Percentiles rank a stretch among this genome's conserved stretches.
Conservation (phyloP, 1,140 invertebrate genomes). For the Cryptotermes secundus region DNA sequence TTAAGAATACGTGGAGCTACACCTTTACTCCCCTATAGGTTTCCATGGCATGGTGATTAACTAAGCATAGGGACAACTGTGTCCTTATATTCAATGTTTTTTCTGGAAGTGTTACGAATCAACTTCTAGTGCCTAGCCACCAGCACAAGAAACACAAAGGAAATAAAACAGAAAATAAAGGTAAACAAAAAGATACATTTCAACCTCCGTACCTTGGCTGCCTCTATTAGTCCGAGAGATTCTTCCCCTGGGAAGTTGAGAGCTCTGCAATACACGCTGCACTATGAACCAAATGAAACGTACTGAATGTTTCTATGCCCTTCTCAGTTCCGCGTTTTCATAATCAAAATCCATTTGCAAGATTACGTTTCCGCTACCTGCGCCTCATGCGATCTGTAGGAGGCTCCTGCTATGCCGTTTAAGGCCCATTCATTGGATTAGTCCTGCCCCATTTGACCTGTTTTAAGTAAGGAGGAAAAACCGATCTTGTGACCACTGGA, state of each 20-base stretch:
- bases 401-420: neutral
- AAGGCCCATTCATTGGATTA: neutral
- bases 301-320: neutral
- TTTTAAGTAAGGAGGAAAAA: neutral
- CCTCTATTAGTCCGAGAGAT: no score
- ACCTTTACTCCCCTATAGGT: no score
- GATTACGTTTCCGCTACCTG: neutral
- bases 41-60: no score
- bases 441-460: neutral
- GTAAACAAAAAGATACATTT: no score
- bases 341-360: slow-evolving; percentile 4
- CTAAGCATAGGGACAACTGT: no score
- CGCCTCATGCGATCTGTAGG: neutral
- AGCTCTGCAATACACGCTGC: neutral
- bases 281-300: neutral
- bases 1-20: no score
- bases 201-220: no score
- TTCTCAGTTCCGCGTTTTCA: neutral
- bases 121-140: no score
- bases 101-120: no score
- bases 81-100: no score
- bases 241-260: neutral
- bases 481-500: neutral
- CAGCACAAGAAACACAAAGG: no score
- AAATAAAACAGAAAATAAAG: no score